Evolutionary conservation across 2,113 vertebrate species (phyloP), one percentile per base, ranked within the genome.

Genomic region (Carlito syrichta): DNA sequence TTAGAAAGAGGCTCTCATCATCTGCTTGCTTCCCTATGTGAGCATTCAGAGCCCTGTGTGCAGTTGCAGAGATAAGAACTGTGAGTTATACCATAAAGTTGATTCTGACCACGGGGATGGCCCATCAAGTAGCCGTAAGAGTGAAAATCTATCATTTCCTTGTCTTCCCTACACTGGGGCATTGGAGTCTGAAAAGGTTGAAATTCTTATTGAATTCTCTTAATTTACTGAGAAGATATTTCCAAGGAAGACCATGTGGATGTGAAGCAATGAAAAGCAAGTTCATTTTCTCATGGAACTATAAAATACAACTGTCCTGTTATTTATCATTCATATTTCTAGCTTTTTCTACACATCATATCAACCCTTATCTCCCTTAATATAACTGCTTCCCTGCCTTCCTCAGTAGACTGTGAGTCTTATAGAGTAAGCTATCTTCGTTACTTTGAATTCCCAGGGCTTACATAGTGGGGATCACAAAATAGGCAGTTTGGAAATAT

Each of bases 261-360:
- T 60, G 62, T 30, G 48, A 94, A 90, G 32, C 19, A 45, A 63
- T 94, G 89, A 79, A 90, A 92, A 92, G 71, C 81, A 86, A 96
- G 50, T 84, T 93, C 35, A 73, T 78, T 96, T 96, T 74, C 69
- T 93, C 54, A 45, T 35, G 27, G 56, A 94, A 54, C 32, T 89
- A 7, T 95, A 86, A 97, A 89, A 86, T 60, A 27, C 27, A 50
- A 6, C 20, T n/a, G 35, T n/a, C 40, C 86, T 32, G 4, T 73
- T 32, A 48, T 38, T 40, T 52, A 35, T 84, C 66, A 60, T 8
- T 11, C 48, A 32, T 52, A 43, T 52, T 83, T 96, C 66, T 52
- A 38, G 16, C 22, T 45, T 54, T 86, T 63, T 32, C 27, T 86
- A 60, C 27, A 50, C 4, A 30, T 35, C 40, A 1, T 16, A 13